phyloP scores from a whole-genome alignment of 2,113 vertebrate species.

The Pachypanchax playfairii region DNA sequence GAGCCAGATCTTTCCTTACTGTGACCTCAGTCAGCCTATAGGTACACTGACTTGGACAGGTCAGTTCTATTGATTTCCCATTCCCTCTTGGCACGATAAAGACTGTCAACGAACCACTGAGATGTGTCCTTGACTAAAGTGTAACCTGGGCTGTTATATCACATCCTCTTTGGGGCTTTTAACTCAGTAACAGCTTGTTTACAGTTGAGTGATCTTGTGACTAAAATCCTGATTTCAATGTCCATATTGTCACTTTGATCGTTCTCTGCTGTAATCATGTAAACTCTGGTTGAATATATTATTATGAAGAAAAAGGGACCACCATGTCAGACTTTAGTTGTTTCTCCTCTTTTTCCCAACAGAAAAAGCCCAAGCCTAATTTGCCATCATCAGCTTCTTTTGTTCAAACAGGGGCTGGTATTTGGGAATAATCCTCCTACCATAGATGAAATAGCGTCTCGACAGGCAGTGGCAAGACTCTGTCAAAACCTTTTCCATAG shows the following conservation, averaged over 20 bases:
- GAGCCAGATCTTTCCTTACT: conserved; percentile 76
- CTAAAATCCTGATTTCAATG: conserved; percentile 49
- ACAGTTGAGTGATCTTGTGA: conserved; percentile 37
- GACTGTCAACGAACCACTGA: conserved; percentile 72
- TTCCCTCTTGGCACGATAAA: conserved; percentile 76
- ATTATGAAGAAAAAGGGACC: conserved; percentile 78
- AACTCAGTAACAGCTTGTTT: conserved; percentile 33
- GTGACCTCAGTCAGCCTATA: conserved; percentile 77
- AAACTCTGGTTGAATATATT: conserved; percentile 71
- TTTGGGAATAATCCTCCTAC: conserved; percentile 84
- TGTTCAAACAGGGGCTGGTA: conserved; percentile 81
- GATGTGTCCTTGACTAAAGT: conserved; percentile 77
- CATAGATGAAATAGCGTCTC: conserved; percentile 79
- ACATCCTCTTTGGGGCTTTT: conserved; percentile 42
- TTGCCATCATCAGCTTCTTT: conserved; percentile 85
- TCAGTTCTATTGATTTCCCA: conserved; percentile 79
- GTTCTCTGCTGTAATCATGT: conserved; percentile 60
- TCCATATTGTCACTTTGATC: conserved; percentile 57
- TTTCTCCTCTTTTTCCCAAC: conserved; percentile 71
- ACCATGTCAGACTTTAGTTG: conserved; percentile 76
- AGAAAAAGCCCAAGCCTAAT: conserved; percentile 82
- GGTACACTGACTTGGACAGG: conserved; percentile 76
- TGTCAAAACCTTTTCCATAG: conserved; percentile 74
- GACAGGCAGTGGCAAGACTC: conserved; percentile 83
- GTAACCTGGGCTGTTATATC: conserved; percentile 53